A percentile compares a stretch with the other conserved stretches of the same genome.
phyloP scores from a whole-genome alignment of 2,888 invertebrate genomes.

The Timema cristinae region DNA sequence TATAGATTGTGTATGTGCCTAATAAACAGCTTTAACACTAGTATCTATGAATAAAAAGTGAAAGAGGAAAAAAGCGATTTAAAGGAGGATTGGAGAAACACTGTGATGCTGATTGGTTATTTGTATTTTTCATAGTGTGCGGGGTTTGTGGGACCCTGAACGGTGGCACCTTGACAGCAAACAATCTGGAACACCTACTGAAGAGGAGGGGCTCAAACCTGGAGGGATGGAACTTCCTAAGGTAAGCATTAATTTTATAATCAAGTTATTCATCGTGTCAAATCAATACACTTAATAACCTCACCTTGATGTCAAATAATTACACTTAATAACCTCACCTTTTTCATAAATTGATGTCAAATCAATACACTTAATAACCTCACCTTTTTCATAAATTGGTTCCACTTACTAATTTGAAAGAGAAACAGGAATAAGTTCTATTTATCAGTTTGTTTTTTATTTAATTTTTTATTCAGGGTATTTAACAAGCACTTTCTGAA shows the following conservation, averaged over 20 bases:
- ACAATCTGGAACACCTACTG: slow-evolving; percentile 56
- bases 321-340: not conserved
- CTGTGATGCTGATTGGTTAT: too few species aligned
- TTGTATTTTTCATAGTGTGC: slow-evolving; percentile 39
- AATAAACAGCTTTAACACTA: too few species aligned
- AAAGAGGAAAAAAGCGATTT: too few species aligned
- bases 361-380: not conserved
- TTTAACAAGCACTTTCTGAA: too few species aligned
- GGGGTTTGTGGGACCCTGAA: slow-evolving; percentile 51
- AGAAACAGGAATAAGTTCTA: not conserved
- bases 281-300: not conserved
- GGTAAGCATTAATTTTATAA: slow-evolving; percentile 39
- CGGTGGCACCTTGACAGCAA: slow-evolving; percentile 55
- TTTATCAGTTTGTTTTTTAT: not conserved
- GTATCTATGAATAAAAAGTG: too few species aligned
- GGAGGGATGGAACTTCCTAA: slow-evolving; percentile 54
- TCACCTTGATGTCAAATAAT: not conserved
- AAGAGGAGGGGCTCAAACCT: slow-evolving; percentile 53
- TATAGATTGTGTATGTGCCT: too few species aligned
- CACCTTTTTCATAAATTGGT: not conserved
- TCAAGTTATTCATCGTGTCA: not conserved
- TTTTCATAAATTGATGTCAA: not conserved
- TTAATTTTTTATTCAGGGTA: not conserved
- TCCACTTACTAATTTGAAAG: not conserved
- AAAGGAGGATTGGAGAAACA: too few species aligned